phyloP scores from a whole-genome alignment of 2,113 vertebrate genomes.

The Tenrec ecaudatus region DNA sequence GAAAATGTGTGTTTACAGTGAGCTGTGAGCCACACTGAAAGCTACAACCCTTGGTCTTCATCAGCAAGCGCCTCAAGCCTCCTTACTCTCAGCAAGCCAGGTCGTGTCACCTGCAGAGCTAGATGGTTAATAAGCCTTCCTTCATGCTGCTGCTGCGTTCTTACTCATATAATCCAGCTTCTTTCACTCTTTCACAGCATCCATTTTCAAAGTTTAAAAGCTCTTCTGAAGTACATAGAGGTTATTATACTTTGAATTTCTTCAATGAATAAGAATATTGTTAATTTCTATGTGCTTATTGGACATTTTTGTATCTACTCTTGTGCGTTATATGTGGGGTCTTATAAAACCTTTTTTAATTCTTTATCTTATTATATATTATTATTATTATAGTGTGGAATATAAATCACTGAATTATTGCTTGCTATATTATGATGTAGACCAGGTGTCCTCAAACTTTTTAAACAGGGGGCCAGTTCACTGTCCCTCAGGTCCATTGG shows the following conservation, averaged over 20 bases:
- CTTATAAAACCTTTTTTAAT: slow-evolving; percentile 7
- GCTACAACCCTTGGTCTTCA: too few species aligned
- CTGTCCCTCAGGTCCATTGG: too few species aligned
- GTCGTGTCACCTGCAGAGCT: too few species aligned
- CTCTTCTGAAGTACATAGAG: background rate
- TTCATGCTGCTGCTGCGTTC: too few species aligned
- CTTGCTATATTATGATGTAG: background rate
- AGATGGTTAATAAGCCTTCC: too few species aligned
- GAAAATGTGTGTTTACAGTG: too few species aligned
- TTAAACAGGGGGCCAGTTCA: too few species aligned
- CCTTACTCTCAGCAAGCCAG: too few species aligned
- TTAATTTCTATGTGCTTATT: slow-evolving; percentile 11
- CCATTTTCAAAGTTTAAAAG: background rate
- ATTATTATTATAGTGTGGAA: background rate
- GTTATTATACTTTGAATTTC: background rate
- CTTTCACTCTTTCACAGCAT: background rate
- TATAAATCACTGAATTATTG: background rate
- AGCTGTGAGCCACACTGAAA: too few species aligned
- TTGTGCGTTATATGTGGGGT: background rate
- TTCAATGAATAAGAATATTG: background rate
- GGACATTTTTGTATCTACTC: background rate
- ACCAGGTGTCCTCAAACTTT: too few species aligned
- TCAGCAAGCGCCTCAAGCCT: too few species aligned
- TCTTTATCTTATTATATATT: background rate
- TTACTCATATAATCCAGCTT: too few species aligned